Evolutionary conservation across 2,113 vertebrate species (phyloP).

Genomic region (Paradoxurus hermaphroditus): DNA sequence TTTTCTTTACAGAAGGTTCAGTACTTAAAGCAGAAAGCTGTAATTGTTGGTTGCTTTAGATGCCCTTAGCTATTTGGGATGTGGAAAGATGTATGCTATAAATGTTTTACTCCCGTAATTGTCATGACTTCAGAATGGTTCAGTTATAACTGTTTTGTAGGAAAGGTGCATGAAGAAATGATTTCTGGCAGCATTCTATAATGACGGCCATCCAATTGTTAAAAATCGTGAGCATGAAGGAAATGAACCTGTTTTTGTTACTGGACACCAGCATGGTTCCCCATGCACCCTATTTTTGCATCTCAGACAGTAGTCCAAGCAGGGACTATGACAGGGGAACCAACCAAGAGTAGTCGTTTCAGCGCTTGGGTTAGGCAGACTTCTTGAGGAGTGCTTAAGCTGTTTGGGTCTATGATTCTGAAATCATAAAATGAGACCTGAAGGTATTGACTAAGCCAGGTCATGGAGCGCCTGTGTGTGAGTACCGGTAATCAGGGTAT

Average conservation of each 20-base stretch:
- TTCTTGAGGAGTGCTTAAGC: not conserved
- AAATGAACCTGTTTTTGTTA: not conserved
- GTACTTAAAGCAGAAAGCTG: slow-evolving; percentile 63
- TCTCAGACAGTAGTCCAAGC: not conserved
- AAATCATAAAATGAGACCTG: not conserved
- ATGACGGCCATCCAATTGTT: slow-evolving; percentile 21
- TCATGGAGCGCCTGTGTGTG: not conserved
- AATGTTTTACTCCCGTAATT: slow-evolving; percentile 69
- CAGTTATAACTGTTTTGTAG: slow-evolving; percentile 58
- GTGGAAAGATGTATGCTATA: slow-evolving; percentile 58
- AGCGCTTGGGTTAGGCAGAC: not conserved
- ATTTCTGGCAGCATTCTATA: slow-evolving; percentile 35
- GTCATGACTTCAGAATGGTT: slow-evolving; percentile 63
- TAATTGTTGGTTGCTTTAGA: slow-evolving; percentile 72
- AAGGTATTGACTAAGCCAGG: not conserved
- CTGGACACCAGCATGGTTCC: not conserved
- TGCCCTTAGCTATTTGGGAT: slow-evolving; percentile 67
- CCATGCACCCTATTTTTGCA: not conserved
- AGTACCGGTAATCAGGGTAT: not conserved
- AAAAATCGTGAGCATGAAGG: slow-evolving; percentile 25
- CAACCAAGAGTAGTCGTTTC: not conserved
- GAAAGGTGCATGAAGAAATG: slow-evolving; percentile 18
- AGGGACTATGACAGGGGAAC: not conserved
- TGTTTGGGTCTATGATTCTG: not conserved
- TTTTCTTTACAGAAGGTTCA: slow-evolving; percentile 51